Conservation (phyloP, 1,140 invertebrate genomes). For the Stegodyphus mimosarum region DNA sequence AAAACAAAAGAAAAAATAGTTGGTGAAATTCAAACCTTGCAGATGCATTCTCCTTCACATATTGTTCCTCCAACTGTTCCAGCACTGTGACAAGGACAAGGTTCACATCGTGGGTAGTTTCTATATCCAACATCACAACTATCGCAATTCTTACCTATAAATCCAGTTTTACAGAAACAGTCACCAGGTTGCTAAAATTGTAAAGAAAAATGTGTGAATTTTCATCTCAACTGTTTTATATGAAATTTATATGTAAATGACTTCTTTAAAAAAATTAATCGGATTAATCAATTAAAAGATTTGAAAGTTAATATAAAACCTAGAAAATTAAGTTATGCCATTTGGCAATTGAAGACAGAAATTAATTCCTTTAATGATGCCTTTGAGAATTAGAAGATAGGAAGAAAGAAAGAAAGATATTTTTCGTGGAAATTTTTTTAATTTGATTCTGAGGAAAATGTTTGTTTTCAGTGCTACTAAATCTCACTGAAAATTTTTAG, state of each 20-base stretch:
- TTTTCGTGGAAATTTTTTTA: too few species aligned
- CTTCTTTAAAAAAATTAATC: not conserved
- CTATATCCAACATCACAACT: slow-evolving; percentile 83
- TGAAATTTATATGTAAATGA: too few species aligned
- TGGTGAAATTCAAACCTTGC: slow-evolving; percentile 75
- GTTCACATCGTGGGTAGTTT: slow-evolving; percentile 82
- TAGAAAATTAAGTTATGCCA: not conserved
- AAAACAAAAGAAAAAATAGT: too few species aligned
- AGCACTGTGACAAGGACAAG: slow-evolving; percentile 83
- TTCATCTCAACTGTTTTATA: not conserved
- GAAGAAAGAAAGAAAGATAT: too few species aligned
- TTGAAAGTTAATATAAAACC: not conserved
- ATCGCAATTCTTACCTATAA: slow-evolving; percentile 83
- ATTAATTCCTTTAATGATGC: too few species aligned
- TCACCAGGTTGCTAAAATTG: slow-evolving; percentile 72
- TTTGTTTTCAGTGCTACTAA: too few species aligned
- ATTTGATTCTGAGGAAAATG: too few species aligned
- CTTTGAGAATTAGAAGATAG: too few species aligned
- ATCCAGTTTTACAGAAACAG: slow-evolving; percentile 87
- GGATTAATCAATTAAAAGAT: not conserved
- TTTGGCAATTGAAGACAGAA: not conserved
- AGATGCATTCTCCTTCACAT: slow-evolving; percentile 85
- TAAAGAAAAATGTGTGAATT: not conserved
- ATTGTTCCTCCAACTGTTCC: slow-evolving; percentile 76
- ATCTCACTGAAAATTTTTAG: too few species aligned